A percentile compares a stretch with the other conserved stretches of the same genome.
Conservation (phyloP, 2,888 invertebrate genomes). For the Coelopa pilipes region DNA sequence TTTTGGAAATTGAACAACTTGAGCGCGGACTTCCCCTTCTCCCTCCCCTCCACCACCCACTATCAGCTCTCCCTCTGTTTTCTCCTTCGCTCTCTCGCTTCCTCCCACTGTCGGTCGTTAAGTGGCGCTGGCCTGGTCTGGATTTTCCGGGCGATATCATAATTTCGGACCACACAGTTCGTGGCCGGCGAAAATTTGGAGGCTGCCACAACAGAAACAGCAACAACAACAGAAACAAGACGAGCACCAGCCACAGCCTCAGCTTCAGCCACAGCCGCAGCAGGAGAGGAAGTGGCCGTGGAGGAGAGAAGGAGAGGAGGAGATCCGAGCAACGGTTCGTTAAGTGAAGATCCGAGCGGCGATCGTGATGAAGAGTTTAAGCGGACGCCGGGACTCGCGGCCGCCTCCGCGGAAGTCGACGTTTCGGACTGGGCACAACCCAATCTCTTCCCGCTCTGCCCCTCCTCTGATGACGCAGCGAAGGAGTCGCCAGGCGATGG, state of each 20-base stretch:
- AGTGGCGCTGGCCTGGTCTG: slow-evolving; percentile 30
- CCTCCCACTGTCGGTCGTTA: background rate
- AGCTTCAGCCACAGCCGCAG: too few relatives aligned
- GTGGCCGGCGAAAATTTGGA: slow-evolving; percentile 6
- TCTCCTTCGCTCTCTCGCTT: background rate
- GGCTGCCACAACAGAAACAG: background rate
- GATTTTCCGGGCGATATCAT: slow-evolving; percentile 5
- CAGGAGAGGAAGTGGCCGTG: too few relatives aligned
- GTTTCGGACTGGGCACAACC: background rate
- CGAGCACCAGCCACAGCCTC: background rate
- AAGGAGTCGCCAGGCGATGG: too few relatives aligned
- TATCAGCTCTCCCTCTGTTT: background rate
- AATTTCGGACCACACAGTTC: slow-evolving; percentile 20
- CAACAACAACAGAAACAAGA: background rate
- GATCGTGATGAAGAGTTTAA: too few relatives aligned
- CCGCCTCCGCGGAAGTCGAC: background rate
- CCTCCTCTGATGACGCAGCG: too few relatives aligned
- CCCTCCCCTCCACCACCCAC: background rate
- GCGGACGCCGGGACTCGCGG: background rate
- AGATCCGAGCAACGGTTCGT: too few relatives aligned
- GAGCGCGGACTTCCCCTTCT: background rate
- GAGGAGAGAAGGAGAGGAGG: too few relatives aligned
- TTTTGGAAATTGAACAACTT: slow-evolving; percentile 13
- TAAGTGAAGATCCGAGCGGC: too few relatives aligned
- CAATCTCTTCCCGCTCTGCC: background rate